Base-by-base conservation (phyloP, 2,888 invertebrate genomes). In the Deroplatys truncata region DNA sequence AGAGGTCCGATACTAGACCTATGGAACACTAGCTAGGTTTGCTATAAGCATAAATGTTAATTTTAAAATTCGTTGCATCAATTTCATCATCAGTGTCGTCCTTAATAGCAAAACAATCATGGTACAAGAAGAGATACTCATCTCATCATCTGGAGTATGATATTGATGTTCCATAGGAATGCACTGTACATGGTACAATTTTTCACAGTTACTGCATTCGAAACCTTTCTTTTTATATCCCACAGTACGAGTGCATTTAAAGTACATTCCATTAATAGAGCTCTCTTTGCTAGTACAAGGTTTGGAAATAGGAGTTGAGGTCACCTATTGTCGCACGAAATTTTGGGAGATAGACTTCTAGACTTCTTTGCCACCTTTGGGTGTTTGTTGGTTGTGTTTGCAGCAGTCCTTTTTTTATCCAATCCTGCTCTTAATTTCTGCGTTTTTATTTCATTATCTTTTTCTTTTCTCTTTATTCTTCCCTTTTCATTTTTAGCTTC, bases 131-230 rank as follows among this genome's bases (percentile, higher is more conserved):
- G 10, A 88, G 83, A 15, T 87, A 72, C 7, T 87, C 87, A 31
- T 87, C 87, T 15, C 29, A 87, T 88, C 82, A 88, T 88, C 35
- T 82, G 88, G 83, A 88, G 83, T 29, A 43, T 82, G 35, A 28
- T 82, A 82, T 88, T 88, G 82, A 35, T 88, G 82, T 88, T 83
- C 31, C 88, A 82, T 88, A 1, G 82, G 88, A n/a, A 88, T 84
- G 84, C 84, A 84, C 31, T 15, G 28, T 29, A 31, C 28, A 28
- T 84, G 84, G 29, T 84, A 84, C 84, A 84, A 84, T 28, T 84
- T 29, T 84, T 8, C 31, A 29, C 84, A 84, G 84, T 7, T 84
- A 28, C 84, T 84, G 84, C 84, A 84, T 84, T 84, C 84, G 28
- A 84, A 84, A 13, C 16, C 16, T 84, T 84, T 84, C 29, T 84